phyloP scores from a whole-genome alignment of 2,113 vertebrate genomes.

The Labeo rohita region DNA sequence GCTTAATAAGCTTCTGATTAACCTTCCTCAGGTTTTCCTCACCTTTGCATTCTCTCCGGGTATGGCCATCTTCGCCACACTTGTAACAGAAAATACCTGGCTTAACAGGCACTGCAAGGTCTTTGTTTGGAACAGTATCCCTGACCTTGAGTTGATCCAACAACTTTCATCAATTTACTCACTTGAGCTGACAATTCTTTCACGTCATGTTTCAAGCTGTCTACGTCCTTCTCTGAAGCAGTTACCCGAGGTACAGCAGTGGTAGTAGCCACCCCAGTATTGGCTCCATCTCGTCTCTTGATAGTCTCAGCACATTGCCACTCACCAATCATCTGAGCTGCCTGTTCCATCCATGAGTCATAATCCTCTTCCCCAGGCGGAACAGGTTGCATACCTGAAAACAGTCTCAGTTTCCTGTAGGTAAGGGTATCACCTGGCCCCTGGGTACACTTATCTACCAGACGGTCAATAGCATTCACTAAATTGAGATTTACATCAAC shows the following conservation, averaged over 20 bases:
- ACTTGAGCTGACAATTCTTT: too few relatives aligned
- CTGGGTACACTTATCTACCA: slow-evolving; percentile 40
- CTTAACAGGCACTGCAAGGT: neutral
- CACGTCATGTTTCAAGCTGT: too few relatives aligned
- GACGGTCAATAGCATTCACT: slow-evolving; percentile 25
- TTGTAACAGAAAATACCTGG: neutral
- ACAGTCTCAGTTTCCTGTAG: slow-evolving; percentile 45
- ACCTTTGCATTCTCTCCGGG: neutral
- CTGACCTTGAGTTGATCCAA: neutral
- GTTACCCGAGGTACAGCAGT: neutral
- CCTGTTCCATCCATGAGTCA: slow-evolving; percentile 45
- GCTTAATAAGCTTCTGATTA: neutral
- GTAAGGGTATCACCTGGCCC: slow-evolving; percentile 17
- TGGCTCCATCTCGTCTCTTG: slow-evolving; percentile 14
- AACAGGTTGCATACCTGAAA: slow-evolving; percentile 47
- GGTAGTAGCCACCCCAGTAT: neutral
- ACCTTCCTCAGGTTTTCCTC: slow-evolving; percentile 9
- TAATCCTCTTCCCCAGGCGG: slow-evolving; percentile 47
- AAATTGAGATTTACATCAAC: too few relatives aligned
- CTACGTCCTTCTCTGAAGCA: too few relatives aligned
- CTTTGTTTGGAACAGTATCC: neutral
- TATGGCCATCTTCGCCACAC: neutral
- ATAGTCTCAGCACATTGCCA: slow-evolving; percentile 41
- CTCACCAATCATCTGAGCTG: slow-evolving; percentile 43
- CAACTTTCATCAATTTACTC: neutral